A percentile compares a stretch with the other conserved stretches of the same genome.
phyloP scores from a whole-genome alignment of 2,797 vertebrate genomes.

The Micrastur ruficollis region DNA sequence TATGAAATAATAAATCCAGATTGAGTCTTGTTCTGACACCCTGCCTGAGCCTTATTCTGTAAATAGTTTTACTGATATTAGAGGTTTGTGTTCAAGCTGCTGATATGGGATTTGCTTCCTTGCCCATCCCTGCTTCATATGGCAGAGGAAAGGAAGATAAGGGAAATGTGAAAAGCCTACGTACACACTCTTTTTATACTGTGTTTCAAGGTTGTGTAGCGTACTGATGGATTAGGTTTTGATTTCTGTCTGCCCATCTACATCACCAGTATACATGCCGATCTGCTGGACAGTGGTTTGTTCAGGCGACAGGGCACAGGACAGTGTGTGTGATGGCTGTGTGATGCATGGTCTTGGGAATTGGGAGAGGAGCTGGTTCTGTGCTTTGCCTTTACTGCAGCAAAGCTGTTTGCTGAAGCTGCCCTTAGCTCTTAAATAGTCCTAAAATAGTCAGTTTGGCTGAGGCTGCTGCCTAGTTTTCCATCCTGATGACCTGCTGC shows the following conservation, averaged over 20 bases:
- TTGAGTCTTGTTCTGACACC: background rate
- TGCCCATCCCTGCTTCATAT: background rate
- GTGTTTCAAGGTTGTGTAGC: background rate
- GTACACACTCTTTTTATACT: background rate
- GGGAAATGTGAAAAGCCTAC: background rate
- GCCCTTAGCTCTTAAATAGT: background rate
- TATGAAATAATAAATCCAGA: conserved; percentile 60
- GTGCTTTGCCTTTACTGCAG: background rate
- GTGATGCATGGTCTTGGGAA: accelerated
- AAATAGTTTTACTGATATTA: background rate
- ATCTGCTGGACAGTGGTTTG: background rate
- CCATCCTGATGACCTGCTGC: background rate
- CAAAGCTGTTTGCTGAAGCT: background rate
- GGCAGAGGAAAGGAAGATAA: background rate
- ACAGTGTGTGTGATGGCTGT: accelerated
- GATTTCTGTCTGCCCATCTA: background rate
- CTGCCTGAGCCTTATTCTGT: background rate
- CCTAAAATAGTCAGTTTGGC: background rate
- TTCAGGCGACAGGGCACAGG: background rate
- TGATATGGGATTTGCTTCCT: background rate
- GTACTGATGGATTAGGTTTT: background rate
- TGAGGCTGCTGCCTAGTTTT: background rate
- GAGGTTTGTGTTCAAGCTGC: background rate
- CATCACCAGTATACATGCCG: background rate
- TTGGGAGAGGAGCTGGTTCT: background rate